Evolutionary conservation across 1,140 invertebrate genomes (phyloP), one percentile per base, ranked within the genome.

Genomic region (Neuroterus valhalla): DNA sequence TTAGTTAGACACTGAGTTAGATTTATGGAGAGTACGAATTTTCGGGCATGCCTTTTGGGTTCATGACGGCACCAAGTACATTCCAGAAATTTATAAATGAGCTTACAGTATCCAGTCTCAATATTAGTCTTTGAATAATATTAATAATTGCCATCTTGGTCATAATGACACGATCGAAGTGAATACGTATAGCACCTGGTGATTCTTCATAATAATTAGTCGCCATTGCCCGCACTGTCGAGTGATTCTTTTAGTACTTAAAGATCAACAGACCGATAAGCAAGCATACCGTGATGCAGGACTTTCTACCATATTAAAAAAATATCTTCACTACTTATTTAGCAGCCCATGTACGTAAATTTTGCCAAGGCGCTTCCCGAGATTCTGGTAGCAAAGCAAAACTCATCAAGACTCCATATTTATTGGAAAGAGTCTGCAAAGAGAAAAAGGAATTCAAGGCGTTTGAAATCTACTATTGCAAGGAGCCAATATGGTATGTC

Each of bases 131-230:
- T 38, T 8, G 31, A 38, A 38, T 38, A 38, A 78, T 77, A 79
- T 81, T 83, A 82, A 86, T 87, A 85, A 38, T 82, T 72, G 78
- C 76, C 75, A 81, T 81, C 79, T 75, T 72, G 66, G 31, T 19
- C 3, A 74, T 70, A 74, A 75, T 74, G 72, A 83, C 76, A 74
- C 71, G 69, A 71, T 72, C 76, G 74, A 70, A 67, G 72, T 67
- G 75, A 38, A 82, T 80, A 80, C 80, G 73, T 75, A n/a, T n/a
- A 79, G 68, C 80, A 74, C 71, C 80, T 80, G 77, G 72, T 78
- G 81, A 78, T 81, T 81, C 77, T 81, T 82, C 79, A 81, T 83
- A 78, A 85, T 87, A 87, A 87, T 87, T 86, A 87, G 87, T 84
- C 83, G 82, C 73, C 74, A 74, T 79, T 74, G 75, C 76, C 48